Percentiles rank a stretch among this genome's conserved stretches.
Evolutionary conservation across 2,888 invertebrate genomes (phyloP).

Genomic region (Drosophila nigricruria): DNA sequence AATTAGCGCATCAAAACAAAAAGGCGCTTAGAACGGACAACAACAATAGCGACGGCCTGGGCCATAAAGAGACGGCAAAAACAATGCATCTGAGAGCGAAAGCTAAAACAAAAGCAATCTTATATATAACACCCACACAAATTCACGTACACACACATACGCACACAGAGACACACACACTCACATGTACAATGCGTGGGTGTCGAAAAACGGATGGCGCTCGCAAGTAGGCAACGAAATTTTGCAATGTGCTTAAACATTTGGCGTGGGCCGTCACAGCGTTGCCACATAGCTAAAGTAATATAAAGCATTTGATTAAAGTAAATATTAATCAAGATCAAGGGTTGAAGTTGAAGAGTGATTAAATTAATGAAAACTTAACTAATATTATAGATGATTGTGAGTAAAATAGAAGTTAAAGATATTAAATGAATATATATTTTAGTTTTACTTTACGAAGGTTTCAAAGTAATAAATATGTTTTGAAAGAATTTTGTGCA

Average conservation of each 20-base stretch:
- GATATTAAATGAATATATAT: no score
- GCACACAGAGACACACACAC: neutral
- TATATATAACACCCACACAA: conserved; percentile 49
- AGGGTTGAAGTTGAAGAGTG: neutral
- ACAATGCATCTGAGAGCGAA: conserved; percentile 57
- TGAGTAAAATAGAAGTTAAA: no score
- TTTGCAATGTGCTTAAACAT: conserved; percentile 39
- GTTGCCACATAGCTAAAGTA: conserved; percentile 37
- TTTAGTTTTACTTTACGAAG: no score
- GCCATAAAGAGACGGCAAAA: conserved; percentile 41
- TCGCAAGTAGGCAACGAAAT: conserved; percentile 65
- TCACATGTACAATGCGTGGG: conserved; percentile 40
- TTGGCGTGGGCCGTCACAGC: conserved; percentile 25
- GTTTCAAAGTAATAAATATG: no score
- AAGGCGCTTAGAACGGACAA: conserved; percentile 47
- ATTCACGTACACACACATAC: conserved; percentile 8
- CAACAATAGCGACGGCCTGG: conserved; percentile 24
- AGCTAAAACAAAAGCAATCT: conserved; percentile 63
- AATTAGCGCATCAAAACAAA: conserved; percentile 77
- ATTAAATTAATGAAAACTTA: neutral
- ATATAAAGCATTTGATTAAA: neutral
- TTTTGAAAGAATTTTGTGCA: no score
- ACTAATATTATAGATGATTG: neutral
- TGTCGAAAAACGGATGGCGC: conserved; percentile 45
- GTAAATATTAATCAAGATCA: neutral